Conservation (phyloP, 2,797 vertebrate genomes). For the Tauraco hartlaubi region DNA sequence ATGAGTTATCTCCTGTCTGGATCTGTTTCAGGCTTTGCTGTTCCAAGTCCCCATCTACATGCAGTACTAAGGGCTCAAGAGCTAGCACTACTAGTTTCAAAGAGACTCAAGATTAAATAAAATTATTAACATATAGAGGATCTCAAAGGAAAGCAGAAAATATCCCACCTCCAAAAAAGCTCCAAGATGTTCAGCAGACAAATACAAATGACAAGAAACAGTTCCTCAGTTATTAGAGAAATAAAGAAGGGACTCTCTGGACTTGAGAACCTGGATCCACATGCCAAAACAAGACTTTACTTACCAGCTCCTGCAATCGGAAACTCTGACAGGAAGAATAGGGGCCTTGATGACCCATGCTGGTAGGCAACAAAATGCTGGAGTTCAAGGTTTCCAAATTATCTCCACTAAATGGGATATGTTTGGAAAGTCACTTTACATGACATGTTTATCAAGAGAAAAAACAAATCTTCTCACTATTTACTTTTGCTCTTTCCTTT, state of each 20-base stretch:
- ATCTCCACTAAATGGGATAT: slow-evolving; percentile 52
- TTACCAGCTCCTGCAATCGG: not conserved
- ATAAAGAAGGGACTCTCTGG: not conserved
- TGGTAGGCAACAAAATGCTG: not conserved
- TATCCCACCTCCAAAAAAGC: not conserved
- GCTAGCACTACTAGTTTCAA: slow-evolving; percentile 29
- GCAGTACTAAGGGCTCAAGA: slow-evolving; percentile 33
- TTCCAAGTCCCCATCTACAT: not conserved
- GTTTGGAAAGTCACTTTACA: slow-evolving; percentile 74
- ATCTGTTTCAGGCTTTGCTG: slow-evolving; percentile 40
- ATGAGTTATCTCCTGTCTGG: slow-evolving; percentile 27
- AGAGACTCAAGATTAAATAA: slow-evolving; percentile 46
- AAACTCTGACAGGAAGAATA: not conserved
- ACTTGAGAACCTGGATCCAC: not conserved
- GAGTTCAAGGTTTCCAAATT: slow-evolving; percentile 46
- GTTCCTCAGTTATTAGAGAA: not conserved
- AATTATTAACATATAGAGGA: not conserved
- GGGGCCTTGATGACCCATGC: not conserved
- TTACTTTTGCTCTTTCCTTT: slow-evolving; percentile 70
- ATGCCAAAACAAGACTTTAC: not conserved
- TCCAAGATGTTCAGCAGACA: not conserved
- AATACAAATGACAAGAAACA: not conserved
- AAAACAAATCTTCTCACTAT: slow-evolving; percentile 71
- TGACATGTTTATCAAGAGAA: slow-evolving; percentile 74
- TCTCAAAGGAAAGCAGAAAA: not conserved